Base-by-base conservation (phyloP, 2,888 invertebrate genomes). In the Bruchidius siliquastri region DNA sequence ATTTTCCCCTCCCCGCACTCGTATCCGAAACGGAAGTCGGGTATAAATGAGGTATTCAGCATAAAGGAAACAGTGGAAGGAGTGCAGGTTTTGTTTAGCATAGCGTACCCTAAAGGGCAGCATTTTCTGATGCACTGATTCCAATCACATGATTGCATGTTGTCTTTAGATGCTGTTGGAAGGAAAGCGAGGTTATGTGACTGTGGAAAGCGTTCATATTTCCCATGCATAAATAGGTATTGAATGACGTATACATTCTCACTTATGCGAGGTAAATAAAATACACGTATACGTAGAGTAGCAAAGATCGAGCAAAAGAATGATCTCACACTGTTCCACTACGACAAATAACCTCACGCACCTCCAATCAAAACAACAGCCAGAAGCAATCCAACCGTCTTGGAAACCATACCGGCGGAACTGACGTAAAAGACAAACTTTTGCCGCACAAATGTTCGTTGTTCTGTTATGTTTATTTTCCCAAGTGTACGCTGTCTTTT, bases 61-160 rank as follows among this genome's bases (percentile, higher is more conserved):
- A 26, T 20, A 20, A 76, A 76, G 1, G 21, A 8, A 18, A n/a
- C 69, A 20, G 71, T 66, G 21, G 69, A 72, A 20, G 72, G 26
- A n/a, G 72, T 73, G 69, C 80, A 79, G 22, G 76, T 76, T n/a
- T 74, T 73, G 30, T 77, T 79, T 20, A 72, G 72, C 30, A 77
- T 74, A 21, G 76, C 78, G 21, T 72, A 68, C 13, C 74, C 74
- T 4, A 74, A 67, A 0, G 74, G 76, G 68, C 80, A 80, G 72
- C 80, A 80, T 73, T 80, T 80, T 72, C 80, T 74, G 20, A 78
- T 67, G 20, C 69, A 71, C 0, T 3, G 3, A 49, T 13, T 49
- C 20, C 21, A 70, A 0, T 70, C 67, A 67, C 72, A 74, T 1
- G 21, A 22, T 22, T 49, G 20, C 30, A 21, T 18, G 20, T 21